Percentiles rank a stretch among this genome's conserved stretches.
phyloP scores from a whole-genome alignment of 1,140 invertebrate species.

The Hylyphantes graminicola region DNA sequence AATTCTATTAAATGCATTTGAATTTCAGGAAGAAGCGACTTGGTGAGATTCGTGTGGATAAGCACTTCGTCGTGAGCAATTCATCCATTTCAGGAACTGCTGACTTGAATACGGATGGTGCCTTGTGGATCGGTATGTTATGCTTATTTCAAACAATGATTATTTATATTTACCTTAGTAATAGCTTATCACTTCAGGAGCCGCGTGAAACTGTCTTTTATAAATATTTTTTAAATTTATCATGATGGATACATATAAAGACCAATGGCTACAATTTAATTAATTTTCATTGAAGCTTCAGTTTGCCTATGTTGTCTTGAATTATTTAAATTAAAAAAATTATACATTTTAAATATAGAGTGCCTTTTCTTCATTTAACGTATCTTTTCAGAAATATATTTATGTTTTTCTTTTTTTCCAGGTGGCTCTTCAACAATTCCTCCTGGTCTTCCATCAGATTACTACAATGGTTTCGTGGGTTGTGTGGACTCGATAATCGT shows the following conservation, averaged over 20 bases:
- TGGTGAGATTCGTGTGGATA: constrained; percentile 78
- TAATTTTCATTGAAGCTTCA: no score
- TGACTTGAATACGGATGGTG: constrained; percentile 79
- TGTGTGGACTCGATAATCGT: constrained; percentile 74
- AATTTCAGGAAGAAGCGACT: constrained; percentile 74
- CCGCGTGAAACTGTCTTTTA: no score
- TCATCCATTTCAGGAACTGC: constrained; percentile 75
- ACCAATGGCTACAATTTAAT: no score
- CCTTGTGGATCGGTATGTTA: constrained; percentile 78
- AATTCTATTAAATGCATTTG: neutral
- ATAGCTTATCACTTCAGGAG: no score
- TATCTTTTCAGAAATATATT: neutral
- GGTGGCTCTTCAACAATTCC: constrained; percentile 72
- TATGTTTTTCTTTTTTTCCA: constrained; percentile 45
- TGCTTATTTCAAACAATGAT: neutral
- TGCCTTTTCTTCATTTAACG: neutral
- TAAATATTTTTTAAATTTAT: no score
- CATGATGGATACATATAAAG: no score
- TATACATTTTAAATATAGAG: neutral
- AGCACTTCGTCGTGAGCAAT: constrained; percentile 73
- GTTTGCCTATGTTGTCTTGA: no score
- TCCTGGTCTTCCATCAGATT: constrained; percentile 72
- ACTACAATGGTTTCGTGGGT: constrained; percentile 74
- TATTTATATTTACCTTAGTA: no score
- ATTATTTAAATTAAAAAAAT: no score